phyloP scores from a whole-genome alignment of 2,113 vertebrate species.

The Ctenomys sociabilis region DNA sequence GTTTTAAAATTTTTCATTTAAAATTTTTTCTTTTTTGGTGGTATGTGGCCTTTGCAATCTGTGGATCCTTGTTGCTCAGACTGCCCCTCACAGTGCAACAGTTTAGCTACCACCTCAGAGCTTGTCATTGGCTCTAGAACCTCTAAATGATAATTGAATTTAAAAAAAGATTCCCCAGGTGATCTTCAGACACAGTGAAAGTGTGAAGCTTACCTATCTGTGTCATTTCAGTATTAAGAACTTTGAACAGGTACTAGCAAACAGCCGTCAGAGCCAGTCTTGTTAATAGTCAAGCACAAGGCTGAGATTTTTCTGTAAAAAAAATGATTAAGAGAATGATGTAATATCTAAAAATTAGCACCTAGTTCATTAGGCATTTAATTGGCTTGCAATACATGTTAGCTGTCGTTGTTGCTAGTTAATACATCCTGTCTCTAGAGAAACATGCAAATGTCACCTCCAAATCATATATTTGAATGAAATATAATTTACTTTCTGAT shows the following conservation, averaged over 20 bases:
- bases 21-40: background rate
- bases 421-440: conserved; percentile 24
- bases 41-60: background rate
- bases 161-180: background rate
- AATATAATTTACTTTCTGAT: conserved; percentile 32
- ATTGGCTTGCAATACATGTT: conserved; percentile 38
- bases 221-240: background rate
- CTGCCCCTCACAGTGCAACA: background rate
- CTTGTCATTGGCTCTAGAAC: background rate
- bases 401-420: conserved; percentile 41
- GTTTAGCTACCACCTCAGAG: background rate
- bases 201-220: background rate
- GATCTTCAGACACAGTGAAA: background rate
- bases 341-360: conserved; percentile 27
- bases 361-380: background rate
- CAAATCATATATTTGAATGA: conserved; percentile 51
- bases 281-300: background rate
- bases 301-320: conserved; percentile 39
- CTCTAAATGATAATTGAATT: conserved; percentile 13
- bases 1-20: conserved; percentile 20
- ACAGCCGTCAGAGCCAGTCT: background rate
- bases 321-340: conserved; percentile 40
- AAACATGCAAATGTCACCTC: conserved; percentile 1
- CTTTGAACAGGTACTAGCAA: background rate
- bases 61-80: background rate